A percentile compares a stretch with the other conserved stretches of the same genome.
phyloP scores from a whole-genome alignment of 1,140 invertebrate genomes.

The Drosophila nannoptera region DNA sequence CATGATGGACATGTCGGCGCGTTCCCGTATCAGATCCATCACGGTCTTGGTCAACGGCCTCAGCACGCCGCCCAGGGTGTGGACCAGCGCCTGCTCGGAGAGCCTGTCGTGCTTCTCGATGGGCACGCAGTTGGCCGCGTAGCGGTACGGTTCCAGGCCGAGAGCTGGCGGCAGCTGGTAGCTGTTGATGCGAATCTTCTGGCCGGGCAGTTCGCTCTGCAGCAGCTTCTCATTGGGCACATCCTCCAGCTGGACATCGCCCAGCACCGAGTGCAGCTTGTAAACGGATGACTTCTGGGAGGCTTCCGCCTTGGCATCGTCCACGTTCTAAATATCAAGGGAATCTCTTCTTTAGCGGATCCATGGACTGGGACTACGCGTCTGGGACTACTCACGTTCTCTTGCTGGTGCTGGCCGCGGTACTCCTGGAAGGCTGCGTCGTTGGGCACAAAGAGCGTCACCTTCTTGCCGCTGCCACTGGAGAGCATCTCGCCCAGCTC shows the following conservation, averaged over 20 bases:
- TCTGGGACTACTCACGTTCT: conserved; percentile 57
- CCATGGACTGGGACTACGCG: neutral
- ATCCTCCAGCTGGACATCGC: conserved; percentile 79
- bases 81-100: conserved; percentile 85
- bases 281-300: conserved; percentile 62
- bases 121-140: conserved; percentile 81
- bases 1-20: conserved; percentile 77
- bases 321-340: conserved; percentile 52
- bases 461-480: conserved; percentile 74
- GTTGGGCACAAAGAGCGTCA: conserved; percentile 82
- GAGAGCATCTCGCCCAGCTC: conserved; percentile 79
- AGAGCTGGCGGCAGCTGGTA: conserved; percentile 80
- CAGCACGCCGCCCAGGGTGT: conserved; percentile 83
- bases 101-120: conserved; percentile 79
- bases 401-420: conserved; percentile 57
- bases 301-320: conserved; percentile 58
- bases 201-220: conserved; percentile 79
- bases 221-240: conserved; percentile 80
- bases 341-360: neutral
- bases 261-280: conserved; percentile 79
- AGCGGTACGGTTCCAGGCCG: conserved; percentile 67
- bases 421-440: conserved; percentile 81
- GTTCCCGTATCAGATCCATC: conserved; percentile 79
- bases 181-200: conserved; percentile 82
- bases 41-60: conserved; percentile 80